These are phyloP conservation scores for Drosophila acutilabella DNA, from an alignment of 2,888 invertebrate species.

Conservation along the genomic window DNA sequence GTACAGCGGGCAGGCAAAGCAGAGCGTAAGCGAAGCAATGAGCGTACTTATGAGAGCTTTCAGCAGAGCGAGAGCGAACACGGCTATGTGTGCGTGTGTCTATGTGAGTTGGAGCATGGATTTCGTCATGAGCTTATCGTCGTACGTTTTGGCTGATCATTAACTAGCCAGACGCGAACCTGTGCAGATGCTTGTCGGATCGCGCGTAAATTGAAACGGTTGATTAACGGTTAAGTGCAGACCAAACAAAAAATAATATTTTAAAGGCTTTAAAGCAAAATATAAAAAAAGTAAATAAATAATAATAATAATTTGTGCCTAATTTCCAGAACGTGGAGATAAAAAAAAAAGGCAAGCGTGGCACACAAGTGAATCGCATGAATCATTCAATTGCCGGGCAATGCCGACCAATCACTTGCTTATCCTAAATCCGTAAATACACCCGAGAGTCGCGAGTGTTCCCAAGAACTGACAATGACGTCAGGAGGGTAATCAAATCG, in stretches of 20 bases:
- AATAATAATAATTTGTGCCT: neutral
- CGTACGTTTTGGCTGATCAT: constrained; percentile 56
- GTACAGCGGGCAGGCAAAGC: constrained; percentile 4
- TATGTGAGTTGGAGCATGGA: constrained; percentile 25
- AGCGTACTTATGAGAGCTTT: constrained; percentile 12
- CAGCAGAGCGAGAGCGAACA: neutral
- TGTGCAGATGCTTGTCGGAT: constrained; percentile 51
- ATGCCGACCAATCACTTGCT: constrained; percentile 2
- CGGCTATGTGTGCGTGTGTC: neutral
- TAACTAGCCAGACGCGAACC: constrained; percentile 54
- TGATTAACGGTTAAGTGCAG: constrained; percentile 37
- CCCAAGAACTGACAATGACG: constrained; percentile 11
- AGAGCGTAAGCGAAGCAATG: neutral
- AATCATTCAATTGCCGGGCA: constrained; percentile 34
- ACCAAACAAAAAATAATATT: neutral
- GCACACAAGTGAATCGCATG: constrained; percentile 20
- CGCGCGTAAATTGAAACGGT: constrained; percentile 1
- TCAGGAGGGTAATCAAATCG: constrained; percentile 9
- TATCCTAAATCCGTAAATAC: constrained; percentile 52
- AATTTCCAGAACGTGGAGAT: neutral
- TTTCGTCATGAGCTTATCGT: constrained; percentile 67
- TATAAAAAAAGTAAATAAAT: neutral
- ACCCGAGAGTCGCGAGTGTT: neutral
- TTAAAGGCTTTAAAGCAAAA: neutral
- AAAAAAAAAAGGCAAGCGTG: constrained; percentile 10